A percentile compares a stretch with the other conserved stretches of the same genome.
phyloP scores from a whole-genome alignment of 2,113 vertebrate genomes.

The Orthochromis indermauri region DNA sequence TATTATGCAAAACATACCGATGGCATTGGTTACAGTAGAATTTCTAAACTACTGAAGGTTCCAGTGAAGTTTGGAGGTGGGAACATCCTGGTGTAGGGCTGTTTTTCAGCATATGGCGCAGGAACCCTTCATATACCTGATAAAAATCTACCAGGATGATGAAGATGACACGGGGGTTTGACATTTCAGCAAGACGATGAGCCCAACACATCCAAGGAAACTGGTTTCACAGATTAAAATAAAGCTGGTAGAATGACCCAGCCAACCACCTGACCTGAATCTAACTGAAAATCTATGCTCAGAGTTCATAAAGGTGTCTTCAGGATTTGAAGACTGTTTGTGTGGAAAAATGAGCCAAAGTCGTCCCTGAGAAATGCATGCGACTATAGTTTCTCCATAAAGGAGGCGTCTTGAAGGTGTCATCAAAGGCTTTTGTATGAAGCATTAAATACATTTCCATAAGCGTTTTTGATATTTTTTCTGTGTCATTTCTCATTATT shows the following conservation, averaged over 20 bases:
- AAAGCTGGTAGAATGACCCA: not conserved
- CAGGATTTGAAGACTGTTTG: not conserved
- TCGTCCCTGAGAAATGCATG: rapidly evolving
- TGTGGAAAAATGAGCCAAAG: not conserved
- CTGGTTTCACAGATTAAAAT: not conserved
- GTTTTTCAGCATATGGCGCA: not conserved
- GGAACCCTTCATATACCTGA: not conserved
- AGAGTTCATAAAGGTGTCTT: not conserved
- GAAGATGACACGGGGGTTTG: not conserved
- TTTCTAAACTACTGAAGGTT: not conserved
- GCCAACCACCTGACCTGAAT: not conserved
- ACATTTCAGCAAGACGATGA: not conserved
- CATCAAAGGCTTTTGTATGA: not conserved
- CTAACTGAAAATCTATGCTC: not conserved
- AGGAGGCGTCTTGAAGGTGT: not conserved
- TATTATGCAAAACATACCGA: not conserved
- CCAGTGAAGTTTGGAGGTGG: not conserved
- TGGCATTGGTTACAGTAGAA: not conserved
- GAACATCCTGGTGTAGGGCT: not conserved
- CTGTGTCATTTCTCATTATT: not conserved
- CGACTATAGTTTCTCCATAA: not conserved
- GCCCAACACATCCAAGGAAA: not conserved
- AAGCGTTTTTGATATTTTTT: not conserved
- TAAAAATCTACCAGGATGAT: not conserved
- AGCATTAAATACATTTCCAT: not conserved